phyloP scores from a whole-genome alignment of 2,888 invertebrate genomes.

The Lasioglossum calceatum region DNA sequence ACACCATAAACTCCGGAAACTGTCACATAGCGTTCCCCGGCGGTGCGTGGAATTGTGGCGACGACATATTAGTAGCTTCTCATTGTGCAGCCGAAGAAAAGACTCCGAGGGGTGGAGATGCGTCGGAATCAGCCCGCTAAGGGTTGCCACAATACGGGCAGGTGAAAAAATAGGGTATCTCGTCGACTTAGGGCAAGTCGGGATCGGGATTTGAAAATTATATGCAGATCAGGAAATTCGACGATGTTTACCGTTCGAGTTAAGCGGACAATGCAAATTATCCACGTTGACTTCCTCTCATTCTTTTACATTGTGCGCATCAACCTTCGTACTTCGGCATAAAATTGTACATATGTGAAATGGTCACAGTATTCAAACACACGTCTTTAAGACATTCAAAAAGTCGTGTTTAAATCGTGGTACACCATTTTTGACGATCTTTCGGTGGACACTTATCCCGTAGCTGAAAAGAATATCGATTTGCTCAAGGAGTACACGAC shows the following conservation, averaged over 20 bases:
- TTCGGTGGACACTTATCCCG: background rate
- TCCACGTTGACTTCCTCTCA: background rate
- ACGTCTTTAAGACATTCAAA: no score
- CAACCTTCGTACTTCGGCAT: no score
- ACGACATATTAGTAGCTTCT: conserved; percentile 61
- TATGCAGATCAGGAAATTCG: conserved; percentile 19
- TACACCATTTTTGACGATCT: no score
- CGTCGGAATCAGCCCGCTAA: conserved; percentile 27
- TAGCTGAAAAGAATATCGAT: background rate
- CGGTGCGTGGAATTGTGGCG: conserved; percentile 48
- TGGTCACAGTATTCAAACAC: no score
- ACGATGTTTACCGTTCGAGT: conserved; percentile 10
- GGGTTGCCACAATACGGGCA: conserved; percentile 49
- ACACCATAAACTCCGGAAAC: conserved; percentile 59
- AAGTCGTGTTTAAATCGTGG: no score
- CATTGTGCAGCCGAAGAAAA: conserved; percentile 28
- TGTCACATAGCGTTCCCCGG: conserved; percentile 38
- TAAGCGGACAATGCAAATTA: conserved; percentile 8
- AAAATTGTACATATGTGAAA: no score
- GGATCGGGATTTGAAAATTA: conserved; percentile 27
- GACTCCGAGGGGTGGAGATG: conserved; percentile 14
- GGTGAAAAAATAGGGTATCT: conserved; percentile 58
- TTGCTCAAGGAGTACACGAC: background rate
- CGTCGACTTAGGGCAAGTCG: conserved; percentile 15
- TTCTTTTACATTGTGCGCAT: no score